phyloP scores from a whole-genome alignment of 2,888 invertebrate species.

The Nomada ferruginata region DNA sequence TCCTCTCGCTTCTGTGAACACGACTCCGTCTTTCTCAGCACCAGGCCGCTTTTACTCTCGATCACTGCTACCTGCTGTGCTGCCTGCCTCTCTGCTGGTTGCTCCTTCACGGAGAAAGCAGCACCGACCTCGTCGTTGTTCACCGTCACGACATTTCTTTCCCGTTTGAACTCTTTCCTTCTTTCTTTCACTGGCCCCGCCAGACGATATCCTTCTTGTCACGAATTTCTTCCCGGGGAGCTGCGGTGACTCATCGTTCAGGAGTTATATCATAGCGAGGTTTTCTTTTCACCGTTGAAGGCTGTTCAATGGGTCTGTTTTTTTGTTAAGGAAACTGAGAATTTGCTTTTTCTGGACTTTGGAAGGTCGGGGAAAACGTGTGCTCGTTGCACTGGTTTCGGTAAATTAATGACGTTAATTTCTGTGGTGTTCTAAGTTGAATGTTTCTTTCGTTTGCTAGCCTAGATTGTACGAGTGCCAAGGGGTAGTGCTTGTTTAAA shows the following conservation, averaged over 20 bases:
- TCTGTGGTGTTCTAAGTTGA: too few species aligned
- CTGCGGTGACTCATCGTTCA: slow-evolving; percentile 20
- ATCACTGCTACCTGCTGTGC: slow-evolving; percentile 71
- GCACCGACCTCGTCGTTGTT: slow-evolving; percentile 72
- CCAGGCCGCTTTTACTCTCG: slow-evolving; percentile 82
- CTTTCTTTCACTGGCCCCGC: not conserved
- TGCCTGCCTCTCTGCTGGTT: slow-evolving; percentile 34
- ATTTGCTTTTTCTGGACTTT: too few species aligned
- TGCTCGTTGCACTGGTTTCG: too few species aligned
- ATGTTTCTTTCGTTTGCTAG: too few species aligned
- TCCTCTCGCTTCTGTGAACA: slow-evolving; percentile 58
- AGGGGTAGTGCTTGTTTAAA: too few species aligned
- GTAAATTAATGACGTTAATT: too few species aligned
- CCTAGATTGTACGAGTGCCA: too few species aligned
- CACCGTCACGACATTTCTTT: slow-evolving; percentile 37
- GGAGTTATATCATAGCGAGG: slow-evolving; percentile 49
- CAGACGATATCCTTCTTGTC: not conserved
- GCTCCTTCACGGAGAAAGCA: slow-evolving; percentile 77
- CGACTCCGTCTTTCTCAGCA: slow-evolving; percentile 30
- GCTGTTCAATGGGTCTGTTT: too few species aligned
- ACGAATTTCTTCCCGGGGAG: not conserved
- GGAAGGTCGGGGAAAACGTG: too few species aligned
- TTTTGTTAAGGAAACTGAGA: too few species aligned
- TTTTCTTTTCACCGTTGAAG: too few species aligned
- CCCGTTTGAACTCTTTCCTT: slow-evolving; percentile 15